Base-by-base conservation (phyloP, 2,888 invertebrate genomes). In the Machimus rusticus region DNA sequence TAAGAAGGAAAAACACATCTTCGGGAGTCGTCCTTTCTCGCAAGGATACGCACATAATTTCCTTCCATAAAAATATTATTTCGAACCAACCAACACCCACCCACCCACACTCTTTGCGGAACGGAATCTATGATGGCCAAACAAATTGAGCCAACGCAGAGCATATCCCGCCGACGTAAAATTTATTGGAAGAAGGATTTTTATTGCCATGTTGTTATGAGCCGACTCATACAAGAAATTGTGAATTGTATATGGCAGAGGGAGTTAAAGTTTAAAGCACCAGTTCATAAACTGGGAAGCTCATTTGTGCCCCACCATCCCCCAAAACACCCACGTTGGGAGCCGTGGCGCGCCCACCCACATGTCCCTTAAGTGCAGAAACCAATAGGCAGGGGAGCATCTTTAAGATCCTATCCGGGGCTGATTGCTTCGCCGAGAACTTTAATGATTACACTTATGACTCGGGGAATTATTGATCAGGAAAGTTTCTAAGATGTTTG, bases 371-470 rank as follows among this genome's bases (percentile, higher is more conserved):
- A 66, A 66, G 66, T 66, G 5, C 66, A 28, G 66, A 66, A 66
- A 66, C 66, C 23, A 66, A 66, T 66, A 66, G 28, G 14, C 66
- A 8, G 28, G 66, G 66, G 28, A 66, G 14, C 66, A 66, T 66
- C 66, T 23, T 66, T n/a, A 23, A 66, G 66, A 66, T 66, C 28
- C 23, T 66, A 66, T 66, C 66, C 66, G 2, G 66, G 12, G n/a
- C 23, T 46, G 79, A 79, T 79, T 79, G 46, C 79, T 51, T 51
- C 31, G n/a, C 51, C 14, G 55, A 79, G 79, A 79, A 51, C 51
- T 51, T 79, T 79, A 51, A 79, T 79, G 79, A 79, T 31, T 79
- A 51, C 55, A 46, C 79, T 79, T 79, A 79, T 79, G 79, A 79
- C 79, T 79, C 46, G 23, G 51, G 51, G 16, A 79, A 16, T 79